Percentiles rank a stretch among this genome's conserved stretches.
Conservation (phyloP, 2,113 vertebrate genomes). For the Emydura subglobosa region DNA sequence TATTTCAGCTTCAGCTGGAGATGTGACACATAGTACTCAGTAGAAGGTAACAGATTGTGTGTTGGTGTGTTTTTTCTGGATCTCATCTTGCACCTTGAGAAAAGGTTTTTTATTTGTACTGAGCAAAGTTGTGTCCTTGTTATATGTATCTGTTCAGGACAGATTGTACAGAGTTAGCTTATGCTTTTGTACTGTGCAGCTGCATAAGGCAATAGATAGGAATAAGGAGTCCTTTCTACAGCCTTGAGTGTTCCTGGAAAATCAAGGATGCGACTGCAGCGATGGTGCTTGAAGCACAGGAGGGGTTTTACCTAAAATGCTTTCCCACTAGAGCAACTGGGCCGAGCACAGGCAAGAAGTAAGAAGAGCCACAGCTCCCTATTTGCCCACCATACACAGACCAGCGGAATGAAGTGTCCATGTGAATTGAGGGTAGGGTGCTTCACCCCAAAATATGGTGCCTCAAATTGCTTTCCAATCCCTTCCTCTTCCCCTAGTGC, state of each 20-base stretch:
- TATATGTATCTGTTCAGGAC: neutral
- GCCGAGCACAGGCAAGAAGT: neutral
- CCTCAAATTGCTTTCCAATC: neutral
- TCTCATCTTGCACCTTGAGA: neutral
- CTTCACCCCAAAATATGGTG: neutral
- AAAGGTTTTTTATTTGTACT: neutral
- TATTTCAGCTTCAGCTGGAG: conserved; percentile 19
- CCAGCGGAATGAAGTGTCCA: neutral
- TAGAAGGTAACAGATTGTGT: neutral
- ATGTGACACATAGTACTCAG: neutral
- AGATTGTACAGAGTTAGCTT: neutral
- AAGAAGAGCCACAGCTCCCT: neutral
- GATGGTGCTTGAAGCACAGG: neutral
- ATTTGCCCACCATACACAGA: neutral
- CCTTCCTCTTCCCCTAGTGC: neutral
- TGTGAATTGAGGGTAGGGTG: neutral
- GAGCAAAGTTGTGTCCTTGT: neutral
- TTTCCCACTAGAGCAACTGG: neutral
- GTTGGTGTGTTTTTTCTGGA: neutral
- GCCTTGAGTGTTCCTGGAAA: neutral
- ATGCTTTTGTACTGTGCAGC: neutral
- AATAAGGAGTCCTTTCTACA: neutral
- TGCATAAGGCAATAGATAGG: neutral
- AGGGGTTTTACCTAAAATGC: neutral
- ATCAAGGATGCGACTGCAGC: neutral